Conservation (phyloP, 2,888 invertebrate species). For the Netelia inedita region DNA sequence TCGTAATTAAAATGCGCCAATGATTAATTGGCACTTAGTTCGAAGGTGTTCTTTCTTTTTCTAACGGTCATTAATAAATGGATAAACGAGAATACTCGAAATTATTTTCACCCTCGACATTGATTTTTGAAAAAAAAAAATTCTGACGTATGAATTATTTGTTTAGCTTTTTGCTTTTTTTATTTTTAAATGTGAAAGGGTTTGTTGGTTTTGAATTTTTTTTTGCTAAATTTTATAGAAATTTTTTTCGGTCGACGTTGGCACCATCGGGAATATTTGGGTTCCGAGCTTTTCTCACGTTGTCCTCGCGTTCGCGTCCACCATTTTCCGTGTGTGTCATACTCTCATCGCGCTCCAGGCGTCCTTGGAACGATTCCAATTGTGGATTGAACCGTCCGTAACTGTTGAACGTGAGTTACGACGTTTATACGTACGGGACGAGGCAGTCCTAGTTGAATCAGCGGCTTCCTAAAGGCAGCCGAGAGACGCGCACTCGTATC, state of each 20-base stretch:
- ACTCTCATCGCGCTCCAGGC: slow-evolving; percentile 14
- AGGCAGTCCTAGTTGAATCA: slow-evolving; percentile 40
- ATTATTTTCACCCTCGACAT: neutral
- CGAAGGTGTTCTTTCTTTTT: neutral
- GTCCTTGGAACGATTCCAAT: slow-evolving; percentile 81
- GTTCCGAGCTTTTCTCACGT: too few relatives aligned
- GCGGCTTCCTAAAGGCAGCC: slow-evolving; percentile 23
- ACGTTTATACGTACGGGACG: slow-evolving; percentile 70
- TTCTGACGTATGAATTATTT: too few relatives aligned
- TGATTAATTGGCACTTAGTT: slow-evolving; percentile 56
- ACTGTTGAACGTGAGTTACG: slow-evolving; percentile 83
- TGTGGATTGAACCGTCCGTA: slow-evolving; percentile 82
- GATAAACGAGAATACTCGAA: slow-evolving; percentile 19
- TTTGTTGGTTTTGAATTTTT: too few relatives aligned
- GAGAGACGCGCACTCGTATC: neutral
- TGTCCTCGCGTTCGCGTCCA: neutral
- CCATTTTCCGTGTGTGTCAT: slow-evolving; percentile 35
- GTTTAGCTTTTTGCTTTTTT: too few relatives aligned
- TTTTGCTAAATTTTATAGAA: too few relatives aligned
- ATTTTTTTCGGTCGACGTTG: too few relatives aligned
- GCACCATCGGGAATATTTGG: too few relatives aligned
- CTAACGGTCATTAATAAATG: neutral
- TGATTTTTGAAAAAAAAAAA: too few relatives aligned
- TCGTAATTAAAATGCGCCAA: slow-evolving; percentile 52
- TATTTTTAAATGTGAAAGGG: too few relatives aligned